Evolutionary conservation across 2,888 invertebrate species (phyloP), one percentile per base, ranked within the genome.

Genomic region (Mesoligia furuncula): DNA sequence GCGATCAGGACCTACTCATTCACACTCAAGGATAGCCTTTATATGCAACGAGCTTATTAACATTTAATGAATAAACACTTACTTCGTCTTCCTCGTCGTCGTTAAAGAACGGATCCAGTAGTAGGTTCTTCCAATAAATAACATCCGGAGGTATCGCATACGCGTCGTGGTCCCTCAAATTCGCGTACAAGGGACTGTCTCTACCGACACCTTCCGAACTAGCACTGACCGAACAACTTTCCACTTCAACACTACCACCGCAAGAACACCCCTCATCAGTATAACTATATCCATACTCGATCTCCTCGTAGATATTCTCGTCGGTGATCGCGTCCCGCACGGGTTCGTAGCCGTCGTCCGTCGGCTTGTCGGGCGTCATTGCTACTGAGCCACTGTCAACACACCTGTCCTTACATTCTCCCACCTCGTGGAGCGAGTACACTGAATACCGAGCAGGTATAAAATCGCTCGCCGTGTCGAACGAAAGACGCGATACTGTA

Each of bases 21-120:
- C 59, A 75, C 27, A 72, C 66, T 78, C 81, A 80, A 84, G 64
- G 67, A 86, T 79, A 75, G 62, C 81, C 73, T 80, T 84, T 79
- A 75, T 57, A 59, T 45, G 24, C 45, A 51, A 59, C 36, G 24
- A 62, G 31, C 57, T 66, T 54, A 80, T 86, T 78, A 75, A 59
- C 68, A 82, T 82, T 72, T 39, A 74, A 75, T 90, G 62, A 76
- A 74, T 75, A 77, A 73, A 85, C 71, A 88, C 97, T 94, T 84
- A 97, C 97, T 94, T 96, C 97, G 83, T 97, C 97, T 80, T 97
- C 97, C 82, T 97, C 97, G 73, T 97, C 97, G 73, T 97, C 97
- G 75, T 96, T 97, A 88, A 95, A 96, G 86, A 92, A 97, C 5
- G 96, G 96, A 84, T 97, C 95, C 86, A 95, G 87, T 42, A 97